A percentile compares a stretch with the other conserved stretches of the same genome.
phyloP scores from a whole-genome alignment of 2,797 vertebrate species.

The Cottoperca gobio region DNA sequence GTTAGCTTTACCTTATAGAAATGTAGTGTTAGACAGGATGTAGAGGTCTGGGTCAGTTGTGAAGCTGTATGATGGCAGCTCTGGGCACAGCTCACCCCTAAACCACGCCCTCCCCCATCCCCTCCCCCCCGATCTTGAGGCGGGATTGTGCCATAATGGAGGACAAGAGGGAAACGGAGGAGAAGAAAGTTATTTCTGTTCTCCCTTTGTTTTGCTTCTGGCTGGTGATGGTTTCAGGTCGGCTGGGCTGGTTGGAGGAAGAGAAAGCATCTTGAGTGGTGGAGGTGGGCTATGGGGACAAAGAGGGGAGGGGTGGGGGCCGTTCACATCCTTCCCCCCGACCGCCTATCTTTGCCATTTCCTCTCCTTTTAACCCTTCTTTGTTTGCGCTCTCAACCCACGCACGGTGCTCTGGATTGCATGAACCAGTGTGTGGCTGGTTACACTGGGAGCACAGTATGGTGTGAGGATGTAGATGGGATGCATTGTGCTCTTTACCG shows the following conservation, averaged over 20 bases:
- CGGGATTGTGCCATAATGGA: slow-evolving; percentile 46
- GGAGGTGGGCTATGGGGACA: slow-evolving; percentile 36
- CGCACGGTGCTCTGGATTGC: slow-evolving; percentile 46
- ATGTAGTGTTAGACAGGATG: slow-evolving; percentile 50
- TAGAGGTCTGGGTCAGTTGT: slow-evolving; percentile 37
- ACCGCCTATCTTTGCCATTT: slow-evolving; percentile 24
- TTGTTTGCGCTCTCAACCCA: slow-evolving; percentile 52
- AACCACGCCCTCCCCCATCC: not conserved
- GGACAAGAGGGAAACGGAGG: slow-evolving; percentile 26
- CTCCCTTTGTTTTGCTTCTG: slow-evolving; percentile 34
- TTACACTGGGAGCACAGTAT: slow-evolving; percentile 43
- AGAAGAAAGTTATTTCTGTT: slow-evolving; percentile 20
- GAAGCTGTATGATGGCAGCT: slow-evolving; percentile 41
- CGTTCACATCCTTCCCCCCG: slow-evolving; percentile 13
- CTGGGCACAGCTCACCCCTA: slow-evolving; percentile 10
- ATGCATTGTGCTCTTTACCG: slow-evolving; percentile 72
- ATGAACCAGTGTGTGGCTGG: slow-evolving; percentile 39
- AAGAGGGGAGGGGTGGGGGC: not conserved
- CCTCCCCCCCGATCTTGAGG: slow-evolving; percentile 31
- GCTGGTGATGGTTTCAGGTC: slow-evolving; percentile 52
- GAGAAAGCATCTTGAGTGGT: slow-evolving; percentile 36
- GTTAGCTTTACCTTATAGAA: slow-evolving; percentile 76
- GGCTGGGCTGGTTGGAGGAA: slow-evolving; percentile 30
- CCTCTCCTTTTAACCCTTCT: slow-evolving; percentile 45
- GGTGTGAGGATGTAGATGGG: slow-evolving; percentile 51